Evolutionary conservation across 2,888 invertebrate species (phyloP), one percentile per base, ranked within the genome.

Genomic region (Amphipoea oculea): DNA sequence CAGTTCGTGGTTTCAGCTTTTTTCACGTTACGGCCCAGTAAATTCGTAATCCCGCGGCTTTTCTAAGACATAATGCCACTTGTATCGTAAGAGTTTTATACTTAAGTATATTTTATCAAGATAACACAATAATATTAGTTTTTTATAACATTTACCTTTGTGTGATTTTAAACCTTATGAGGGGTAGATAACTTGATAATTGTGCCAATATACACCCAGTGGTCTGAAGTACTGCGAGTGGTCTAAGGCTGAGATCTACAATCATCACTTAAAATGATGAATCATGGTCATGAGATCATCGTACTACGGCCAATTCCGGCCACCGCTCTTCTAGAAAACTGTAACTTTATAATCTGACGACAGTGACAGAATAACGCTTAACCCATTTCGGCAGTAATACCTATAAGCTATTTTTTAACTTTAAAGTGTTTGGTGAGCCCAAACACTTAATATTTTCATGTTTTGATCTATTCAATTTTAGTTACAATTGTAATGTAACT

Each of bases 21-120:
- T 85, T 85, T 78, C 40, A 71, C 68, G 67, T 83, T 45, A 76
- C 66, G 67, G 63, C 57, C 45, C 73, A 83, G 79, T 83, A 83
- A 74, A 77, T 80, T 78, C 66, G 42, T 66, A 73, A 81, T 81
- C 51, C 65, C 45, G 4, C 40, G 60, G 72, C 63, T 83, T 78
- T 71, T 36, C 70, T 77, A 23, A 45, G 29, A 72, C 66, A 70
- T 51, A 76, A 45, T n/a, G 57, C n/a, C 20, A 60, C 51, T 75
- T 65, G 48, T 76, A 60, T 65, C 20, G 75, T 42, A 60, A 65
- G 29, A 42, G 23, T 17, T 67, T 78, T 79, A 14, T 48, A 9
- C 6, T 7, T 12, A 20, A 14, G 9, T 29, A 12, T 42, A 12
- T 29, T 23, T 63, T 73, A 40, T 51, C 4, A 29, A 6, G 7